A percentile compares a stretch with the other conserved stretches of the same genome.
phyloP scores from a whole-genome alignment of 2,888 invertebrate genomes.

The Eurytoma adleriae region DNA sequence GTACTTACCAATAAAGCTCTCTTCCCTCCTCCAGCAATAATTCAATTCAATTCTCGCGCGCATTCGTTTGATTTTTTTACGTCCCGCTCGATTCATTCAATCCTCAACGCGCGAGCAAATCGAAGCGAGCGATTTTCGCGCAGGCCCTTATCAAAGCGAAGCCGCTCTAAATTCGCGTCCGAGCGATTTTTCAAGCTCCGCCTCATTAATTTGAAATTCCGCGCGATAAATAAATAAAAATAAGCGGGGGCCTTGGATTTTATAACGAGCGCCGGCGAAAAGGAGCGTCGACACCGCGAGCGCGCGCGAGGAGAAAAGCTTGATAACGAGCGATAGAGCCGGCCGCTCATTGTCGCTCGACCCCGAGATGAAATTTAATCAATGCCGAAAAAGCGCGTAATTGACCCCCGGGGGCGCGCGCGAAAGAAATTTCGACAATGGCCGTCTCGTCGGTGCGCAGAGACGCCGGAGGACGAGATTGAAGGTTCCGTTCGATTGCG shows the following conservation, averaged over 20 bases:
- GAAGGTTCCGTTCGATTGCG: neutral
- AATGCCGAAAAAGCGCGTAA: conserved; percentile 1
- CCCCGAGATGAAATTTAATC: neutral
- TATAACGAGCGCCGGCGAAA: neutral
- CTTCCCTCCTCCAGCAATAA: no score
- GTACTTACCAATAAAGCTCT: no score
- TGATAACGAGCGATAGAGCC: neutral
- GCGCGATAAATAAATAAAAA: neutral
- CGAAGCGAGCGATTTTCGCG: no score
- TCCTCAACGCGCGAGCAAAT: no score
- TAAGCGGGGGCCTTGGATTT: neutral
- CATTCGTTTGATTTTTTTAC: no score
- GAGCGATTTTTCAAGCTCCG: no score
- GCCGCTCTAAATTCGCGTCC: no score
- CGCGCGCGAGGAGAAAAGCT: neutral
- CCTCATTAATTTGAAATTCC: neutral
- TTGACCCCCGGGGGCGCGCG: neutral
- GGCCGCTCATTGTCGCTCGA: neutral
- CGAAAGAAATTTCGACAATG: conserved; percentile 2
- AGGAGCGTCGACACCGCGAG: neutral
- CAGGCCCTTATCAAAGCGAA: no score
- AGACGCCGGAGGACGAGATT: neutral
- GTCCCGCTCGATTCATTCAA: no score
- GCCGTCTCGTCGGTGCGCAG: neutral
- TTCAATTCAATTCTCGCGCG: no score